phyloP scores from a whole-genome alignment of 2,888 invertebrate genomes.

The Escarpia spicata region DNA sequence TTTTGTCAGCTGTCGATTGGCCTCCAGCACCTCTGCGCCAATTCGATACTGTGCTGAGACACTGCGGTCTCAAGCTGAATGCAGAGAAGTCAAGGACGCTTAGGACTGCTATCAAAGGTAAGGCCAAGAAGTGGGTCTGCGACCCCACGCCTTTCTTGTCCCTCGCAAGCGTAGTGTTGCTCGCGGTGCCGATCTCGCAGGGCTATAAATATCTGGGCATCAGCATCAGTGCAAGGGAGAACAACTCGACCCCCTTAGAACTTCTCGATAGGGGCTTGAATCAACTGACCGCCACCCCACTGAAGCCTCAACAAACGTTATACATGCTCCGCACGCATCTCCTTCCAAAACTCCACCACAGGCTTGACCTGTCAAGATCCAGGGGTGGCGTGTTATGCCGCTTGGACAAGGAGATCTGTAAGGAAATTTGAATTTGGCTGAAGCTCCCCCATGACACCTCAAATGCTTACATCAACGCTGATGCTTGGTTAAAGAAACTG shows the following conservation, averaged over 20 bases:
- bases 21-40: background rate
- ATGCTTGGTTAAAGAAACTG: too few species aligned
- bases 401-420: background rate
- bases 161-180: background rate
- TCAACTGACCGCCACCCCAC: background rate
- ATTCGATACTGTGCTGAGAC: background rate
- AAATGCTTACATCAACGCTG: background rate
- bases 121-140: background rate
- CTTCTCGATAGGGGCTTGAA: background rate
- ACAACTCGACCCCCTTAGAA: background rate
- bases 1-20: background rate
- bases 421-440: background rate
- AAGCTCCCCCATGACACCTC: too few species aligned
- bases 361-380: background rate
- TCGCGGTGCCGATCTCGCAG: background rate
- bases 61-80: background rate
- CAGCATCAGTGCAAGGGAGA: background rate
- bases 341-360: background rate
- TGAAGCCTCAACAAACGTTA: background rate
- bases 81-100: background rate
- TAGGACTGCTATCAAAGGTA: background rate
- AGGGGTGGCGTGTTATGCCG: background rate
- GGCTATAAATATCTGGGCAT: background rate
- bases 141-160: conserved; percentile 3
- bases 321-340: background rate